Conservation (phyloP, 2,888 invertebrate genomes). For the Galerucella calmariensis region DNA sequence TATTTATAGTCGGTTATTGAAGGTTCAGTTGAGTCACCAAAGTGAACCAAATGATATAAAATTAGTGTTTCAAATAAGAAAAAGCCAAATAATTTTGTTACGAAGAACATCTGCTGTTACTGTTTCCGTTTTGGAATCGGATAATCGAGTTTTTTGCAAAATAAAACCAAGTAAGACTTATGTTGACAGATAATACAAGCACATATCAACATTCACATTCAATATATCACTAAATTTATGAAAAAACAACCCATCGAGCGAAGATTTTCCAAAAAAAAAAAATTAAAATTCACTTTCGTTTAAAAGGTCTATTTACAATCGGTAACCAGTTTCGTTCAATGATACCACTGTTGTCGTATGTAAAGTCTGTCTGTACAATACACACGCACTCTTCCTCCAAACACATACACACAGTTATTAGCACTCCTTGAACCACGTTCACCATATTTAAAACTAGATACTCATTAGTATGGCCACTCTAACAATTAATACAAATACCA, state of each 20-base stretch:
- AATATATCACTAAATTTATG: neutral
- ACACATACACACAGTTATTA: constrained; percentile 28
- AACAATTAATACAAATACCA: constrained; percentile 53
- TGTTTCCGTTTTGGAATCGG: too few species aligned
- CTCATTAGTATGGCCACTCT: constrained; percentile 55
- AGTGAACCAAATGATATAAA: too few species aligned
- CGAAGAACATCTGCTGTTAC: too few species aligned
- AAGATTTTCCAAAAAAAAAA: neutral
- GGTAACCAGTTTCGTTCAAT: constrained; percentile 13
- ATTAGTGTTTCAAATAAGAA: too few species aligned
- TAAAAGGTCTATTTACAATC: neutral
- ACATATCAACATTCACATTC: neutral
- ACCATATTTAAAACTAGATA: constrained; percentile 55
- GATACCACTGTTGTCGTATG: neutral
- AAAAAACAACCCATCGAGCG: neutral
- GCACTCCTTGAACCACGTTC: constrained; percentile 43
- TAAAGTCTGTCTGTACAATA: neutral
- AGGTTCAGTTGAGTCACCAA: too few species aligned
- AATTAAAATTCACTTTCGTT: constrained; percentile 6
- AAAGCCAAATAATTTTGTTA: too few species aligned
- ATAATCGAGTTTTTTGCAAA: too few species aligned
- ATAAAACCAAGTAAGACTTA: too few species aligned
- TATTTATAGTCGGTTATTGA: too few species aligned
- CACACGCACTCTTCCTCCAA: neutral
- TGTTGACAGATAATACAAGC: too few species aligned